Base-by-base conservation (phyloP, 2,113 vertebrate species). In the Melospiza melodia region DNA sequence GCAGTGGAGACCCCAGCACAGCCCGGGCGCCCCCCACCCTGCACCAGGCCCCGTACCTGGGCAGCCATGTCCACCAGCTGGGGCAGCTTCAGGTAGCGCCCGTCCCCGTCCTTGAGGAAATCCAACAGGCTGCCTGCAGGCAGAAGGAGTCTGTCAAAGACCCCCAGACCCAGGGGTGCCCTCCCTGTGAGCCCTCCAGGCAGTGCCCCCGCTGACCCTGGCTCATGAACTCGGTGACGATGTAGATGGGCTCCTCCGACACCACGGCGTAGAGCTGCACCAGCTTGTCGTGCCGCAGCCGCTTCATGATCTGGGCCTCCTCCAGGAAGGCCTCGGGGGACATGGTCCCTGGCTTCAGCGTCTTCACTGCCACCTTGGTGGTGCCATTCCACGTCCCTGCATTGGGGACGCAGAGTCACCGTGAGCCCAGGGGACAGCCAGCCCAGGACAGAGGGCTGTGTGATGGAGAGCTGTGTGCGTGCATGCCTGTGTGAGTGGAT, bases 241-340 rank as follows among this genome's bases (percentile, higher is more conserved):
- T 99, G 97, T 99, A 99, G 97, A 99, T 99, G 90, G 99, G 99
- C 78, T 99, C 99, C 94, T 99, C 99, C 0, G 99, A 99, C 84
- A 99, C 99, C 43, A 99, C 99, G 1, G 99, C 99, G 3, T 99
- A 99, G 81, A 99, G 98, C 98, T 99, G 99, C 96, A 99, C 99
- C 97, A 99, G 98, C 96, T 99, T 99, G 98, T 99, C 99, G 12
- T 99, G 99, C 52, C 99, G 98, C 67, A 99, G 98, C 91, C 98
- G 97, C 97, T 99, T 99, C 99, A 99, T 99, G 98, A 99, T 99
- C 98, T 99, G 99, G 31, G 99, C 99, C 96, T 99, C 99, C 95
- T 99, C 99, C 97, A 99, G 98, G 98, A 99, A 99, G 67, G 99
- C 99, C 97, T 99, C 99, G 0, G 99, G 99, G 33, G 99, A 99